phyloP scores from a whole-genome alignment of 2,113 vertebrate species.

The Eretmochelys imbricata region DNA sequence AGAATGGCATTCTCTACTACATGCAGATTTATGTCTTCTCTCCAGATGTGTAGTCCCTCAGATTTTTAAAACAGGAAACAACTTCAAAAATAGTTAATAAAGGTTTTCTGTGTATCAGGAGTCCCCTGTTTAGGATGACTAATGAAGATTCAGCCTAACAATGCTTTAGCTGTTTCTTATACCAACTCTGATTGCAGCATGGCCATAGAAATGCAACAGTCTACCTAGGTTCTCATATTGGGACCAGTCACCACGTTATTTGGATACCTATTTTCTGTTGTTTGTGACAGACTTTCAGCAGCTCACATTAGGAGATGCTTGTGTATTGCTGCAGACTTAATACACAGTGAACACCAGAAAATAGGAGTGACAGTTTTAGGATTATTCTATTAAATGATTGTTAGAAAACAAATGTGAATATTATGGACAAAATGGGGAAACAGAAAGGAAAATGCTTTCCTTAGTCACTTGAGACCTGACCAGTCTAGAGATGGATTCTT shows the following conservation, averaged over 20 bases:
- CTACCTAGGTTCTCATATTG: background rate
- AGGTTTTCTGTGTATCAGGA: background rate
- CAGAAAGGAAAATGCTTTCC: background rate
- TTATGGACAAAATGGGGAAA: background rate
- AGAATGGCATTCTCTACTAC: background rate
- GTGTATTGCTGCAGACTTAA: background rate
- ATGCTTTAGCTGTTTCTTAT: background rate
- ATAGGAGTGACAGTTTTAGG: background rate
- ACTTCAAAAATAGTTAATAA: background rate
- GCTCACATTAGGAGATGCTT: background rate
- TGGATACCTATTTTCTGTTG: background rate
- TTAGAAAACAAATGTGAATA: background rate
- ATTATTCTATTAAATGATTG: background rate
- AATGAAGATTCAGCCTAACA: background rate
- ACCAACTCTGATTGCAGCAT: background rate
- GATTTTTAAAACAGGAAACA: background rate
- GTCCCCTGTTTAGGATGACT: background rate
- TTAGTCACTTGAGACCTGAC: background rate
- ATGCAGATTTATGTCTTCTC: background rate
- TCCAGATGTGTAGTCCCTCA: background rate
- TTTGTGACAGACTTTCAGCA: background rate
- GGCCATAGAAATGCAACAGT: background rate
- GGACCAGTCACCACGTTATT: background rate
- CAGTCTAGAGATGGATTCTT: background rate
- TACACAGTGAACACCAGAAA: background rate